Evolutionary conservation across 2,888 invertebrate genomes (phyloP).

Genomic region (Sphaerophoria rueppellii): DNA sequence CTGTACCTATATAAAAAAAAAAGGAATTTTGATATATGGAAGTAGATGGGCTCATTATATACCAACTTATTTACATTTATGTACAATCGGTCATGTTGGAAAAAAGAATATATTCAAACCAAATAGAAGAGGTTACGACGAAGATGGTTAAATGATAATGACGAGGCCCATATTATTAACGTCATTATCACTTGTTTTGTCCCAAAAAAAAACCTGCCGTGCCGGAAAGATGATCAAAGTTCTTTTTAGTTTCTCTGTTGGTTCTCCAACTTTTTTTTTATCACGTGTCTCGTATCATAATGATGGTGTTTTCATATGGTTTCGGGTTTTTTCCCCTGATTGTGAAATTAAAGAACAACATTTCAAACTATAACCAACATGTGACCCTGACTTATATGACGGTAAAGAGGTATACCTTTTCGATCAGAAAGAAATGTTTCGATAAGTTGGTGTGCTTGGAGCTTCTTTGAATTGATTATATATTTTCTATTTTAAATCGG

Average conservation of each 20-base stretch:
- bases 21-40: slow-evolving; percentile 3
- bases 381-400: slow-evolving; percentile 36
- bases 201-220: slow-evolving; percentile 12
- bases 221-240: slow-evolving; percentile 1
- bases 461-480: slow-evolving; percentile 23
- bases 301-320: slow-evolving; percentile 4
- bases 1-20: background rate
- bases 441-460: background rate
- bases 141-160: slow-evolving; percentile 9
- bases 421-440: background rate
- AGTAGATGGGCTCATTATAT: background rate
- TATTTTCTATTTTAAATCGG: slow-evolving; percentile 7
- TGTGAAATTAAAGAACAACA: slow-evolving; percentile 4
- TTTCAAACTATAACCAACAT: background rate
- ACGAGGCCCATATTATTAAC: slow-evolving; percentile 47
- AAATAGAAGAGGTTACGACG: background rate
- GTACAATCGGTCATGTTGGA: slow-evolving; percentile 29
- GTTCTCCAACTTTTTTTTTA: slow-evolving; percentile 6
- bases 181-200: slow-evolving; percentile 48
- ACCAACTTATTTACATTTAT: background rate
- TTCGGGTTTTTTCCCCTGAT: background rate
- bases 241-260: slow-evolving; percentile 5
- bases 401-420: slow-evolving; percentile 3
- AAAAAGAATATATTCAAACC: background rate
- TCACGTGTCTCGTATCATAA: slow-evolving; percentile 18